A percentile compares a stretch with the other conserved stretches of the same genome.
Conservation (phyloP, 2,113 vertebrate genomes). For the Tylochromis polylepis region DNA sequence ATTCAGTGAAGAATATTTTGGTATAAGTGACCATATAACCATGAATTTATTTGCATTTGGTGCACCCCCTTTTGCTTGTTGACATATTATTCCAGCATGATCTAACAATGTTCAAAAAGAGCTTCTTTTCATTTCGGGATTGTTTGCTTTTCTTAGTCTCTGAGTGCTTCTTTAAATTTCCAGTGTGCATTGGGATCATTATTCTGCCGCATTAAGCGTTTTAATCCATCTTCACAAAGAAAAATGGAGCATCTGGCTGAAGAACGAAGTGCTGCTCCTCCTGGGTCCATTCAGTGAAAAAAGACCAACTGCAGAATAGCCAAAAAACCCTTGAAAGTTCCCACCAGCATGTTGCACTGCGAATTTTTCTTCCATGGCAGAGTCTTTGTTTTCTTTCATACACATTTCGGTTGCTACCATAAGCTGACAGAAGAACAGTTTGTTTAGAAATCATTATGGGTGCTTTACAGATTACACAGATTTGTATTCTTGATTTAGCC, state of each 20-base stretch:
- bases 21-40: not conserved
- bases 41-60: not conserved
- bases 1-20: not conserved
- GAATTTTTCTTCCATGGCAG: not conserved
- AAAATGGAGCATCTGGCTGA: not conserved
- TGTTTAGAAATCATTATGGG: not conserved
- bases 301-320: not conserved
- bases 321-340: not conserved
- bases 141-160: not conserved
- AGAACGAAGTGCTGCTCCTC: no score
- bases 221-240: not conserved
- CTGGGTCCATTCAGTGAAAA: not conserved
- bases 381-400: not conserved
- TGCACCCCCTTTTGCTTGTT: not conserved
- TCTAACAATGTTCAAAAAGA: not conserved
- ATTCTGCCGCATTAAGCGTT: not conserved
- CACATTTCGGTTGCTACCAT: not conserved
- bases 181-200: not conserved
- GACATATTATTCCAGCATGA: not conserved
- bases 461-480: not conserved
- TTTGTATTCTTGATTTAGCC: not conserved
- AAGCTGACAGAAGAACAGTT: not conserved
- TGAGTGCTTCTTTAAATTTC: not conserved
- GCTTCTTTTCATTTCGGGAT: not conserved
- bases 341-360: not conserved